Conservation (phyloP, 2,113 vertebrate genomes). For the Mormyrus iriodes region DNA sequence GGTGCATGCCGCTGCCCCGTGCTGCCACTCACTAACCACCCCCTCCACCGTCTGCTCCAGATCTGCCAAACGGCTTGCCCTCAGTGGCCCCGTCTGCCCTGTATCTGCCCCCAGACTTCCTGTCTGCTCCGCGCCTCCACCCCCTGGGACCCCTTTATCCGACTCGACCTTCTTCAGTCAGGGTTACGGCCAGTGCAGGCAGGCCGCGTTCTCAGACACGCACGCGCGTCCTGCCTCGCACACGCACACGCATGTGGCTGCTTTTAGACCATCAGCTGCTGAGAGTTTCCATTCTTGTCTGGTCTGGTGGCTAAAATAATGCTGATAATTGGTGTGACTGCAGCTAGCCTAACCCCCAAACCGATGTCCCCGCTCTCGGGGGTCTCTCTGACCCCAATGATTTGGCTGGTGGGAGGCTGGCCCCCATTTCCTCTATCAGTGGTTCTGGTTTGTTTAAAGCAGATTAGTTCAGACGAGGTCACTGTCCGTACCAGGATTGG, state of each 20-base stretch:
- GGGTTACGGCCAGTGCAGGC: not conserved
- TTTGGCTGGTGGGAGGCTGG: not conserved
- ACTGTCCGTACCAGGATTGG: not conserved
- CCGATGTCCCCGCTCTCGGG: constrained; percentile 29
- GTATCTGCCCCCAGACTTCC: not conserved
- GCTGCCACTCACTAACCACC: not conserved
- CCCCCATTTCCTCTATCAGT: not conserved
- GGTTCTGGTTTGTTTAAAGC: not conserved
- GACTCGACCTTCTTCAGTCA: not conserved
- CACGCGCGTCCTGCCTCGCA: not conserved
- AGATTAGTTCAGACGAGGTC: not conserved
- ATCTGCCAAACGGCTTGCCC: not conserved
- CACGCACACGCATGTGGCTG: not conserved
- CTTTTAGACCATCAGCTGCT: constrained; percentile 40
- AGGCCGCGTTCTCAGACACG: not conserved
- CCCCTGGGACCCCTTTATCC: not conserved
- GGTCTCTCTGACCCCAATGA: not conserved
- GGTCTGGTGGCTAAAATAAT: constrained; percentile 51
- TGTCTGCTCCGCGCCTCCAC: not conserved
- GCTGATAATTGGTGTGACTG: constrained; percentile 36
- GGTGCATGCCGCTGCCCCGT: not conserved
- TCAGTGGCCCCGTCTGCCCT: not conserved
- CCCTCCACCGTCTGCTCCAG: not conserved
- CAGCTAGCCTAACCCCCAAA: constrained; percentile 40
- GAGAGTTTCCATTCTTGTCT: constrained; percentile 48